A percentile compares a stretch with the other conserved stretches of the same genome.
phyloP scores from a whole-genome alignment of 2,797 vertebrate species.

The Takifugu rubripes region DNA sequence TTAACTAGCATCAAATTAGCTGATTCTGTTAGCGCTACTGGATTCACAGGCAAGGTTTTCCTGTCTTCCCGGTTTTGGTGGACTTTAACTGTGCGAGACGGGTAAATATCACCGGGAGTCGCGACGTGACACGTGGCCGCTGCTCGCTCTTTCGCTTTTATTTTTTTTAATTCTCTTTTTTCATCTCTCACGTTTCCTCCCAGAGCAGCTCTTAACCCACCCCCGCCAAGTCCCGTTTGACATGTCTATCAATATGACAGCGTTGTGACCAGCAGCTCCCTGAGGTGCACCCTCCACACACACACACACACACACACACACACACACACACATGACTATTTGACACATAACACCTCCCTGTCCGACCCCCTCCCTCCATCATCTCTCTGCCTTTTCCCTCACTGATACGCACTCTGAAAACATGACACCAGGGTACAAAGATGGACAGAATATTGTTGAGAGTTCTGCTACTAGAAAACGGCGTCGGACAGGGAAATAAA shows the following conservation, averaged over 20 bases:
- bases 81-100: no score
- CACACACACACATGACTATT: neutral
- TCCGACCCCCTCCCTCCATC: slow-evolving; percentile 21
- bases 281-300: slow-evolving; percentile 24
- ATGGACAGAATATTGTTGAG: slow-evolving; percentile 12
- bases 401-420: slow-evolving; percentile 39
- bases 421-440: slow-evolving; percentile 30
- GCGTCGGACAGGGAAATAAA: no score
- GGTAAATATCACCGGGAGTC: no score
- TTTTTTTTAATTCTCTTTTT: slow-evolving; percentile 23
- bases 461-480: no score
- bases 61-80: no score
- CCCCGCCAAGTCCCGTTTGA: slow-evolving; percentile 50
- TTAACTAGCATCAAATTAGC: no score
- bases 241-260: slow-evolving; percentile 65
- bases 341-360: neutral
- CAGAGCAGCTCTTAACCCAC: slow-evolving; percentile 25
- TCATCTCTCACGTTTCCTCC: slow-evolving; percentile 20
- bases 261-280: slow-evolving; percentile 60
- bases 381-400: slow-evolving; percentile 24
- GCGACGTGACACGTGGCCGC: no score
- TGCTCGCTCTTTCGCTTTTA: no score
- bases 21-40: no score
- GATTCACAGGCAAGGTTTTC: no score
- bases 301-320: slow-evolving; percentile 7